Evolutionary conservation across 2,797 vertebrate species (phyloP), one percentile per base, ranked within the genome.

Genomic region (Thalassophryne amazonica): DNA sequence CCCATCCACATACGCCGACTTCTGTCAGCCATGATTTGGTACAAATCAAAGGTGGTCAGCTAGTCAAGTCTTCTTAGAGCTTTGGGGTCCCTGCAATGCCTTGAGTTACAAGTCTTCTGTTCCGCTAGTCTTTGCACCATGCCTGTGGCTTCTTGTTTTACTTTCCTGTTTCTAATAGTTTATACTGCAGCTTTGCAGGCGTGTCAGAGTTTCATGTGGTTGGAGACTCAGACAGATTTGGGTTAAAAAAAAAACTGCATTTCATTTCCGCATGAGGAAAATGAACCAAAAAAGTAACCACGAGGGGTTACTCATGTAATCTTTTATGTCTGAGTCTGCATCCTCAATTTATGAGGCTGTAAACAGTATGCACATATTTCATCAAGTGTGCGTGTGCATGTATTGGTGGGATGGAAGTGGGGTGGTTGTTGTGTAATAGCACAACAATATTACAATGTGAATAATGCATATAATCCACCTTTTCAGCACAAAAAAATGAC

Each of bases 401-500:
- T n/a, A 36, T n/a, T 19, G 4, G 14, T 1, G 15, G 16, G 22
- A 9, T 24, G 5, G 11, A 29, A 31, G 2, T 19, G 13, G 20
- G 21, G 52, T 11, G 23, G 24, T 23, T 14, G 19, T 30, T 46
- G 18, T 58, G 59, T 65, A 70, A 73, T 41, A 69, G 68, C 50
- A 7, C 35, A 11, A 30, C 65, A 58, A 69, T 81, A 78, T 83
- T 71, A 74, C 48, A 60, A 42, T 69, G 77, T 86, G 77, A 85
- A 84, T 84, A 83, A 83, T 81, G 66, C 66, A 84, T 80, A 73
- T 55, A 72, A 84, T 80, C 58, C 46, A 70, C 63, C 59, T 78
- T 65, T 67, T 64, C 68, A 59, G 59, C 1, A 21, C 2, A 5
- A 54, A 75, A 72, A 49, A 49, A 69, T n/a, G 39, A 35, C 30